A percentile compares a stretch with the other conserved stretches of the same genome.
Conservation (phyloP, 2,888 invertebrate species). For the Teleogryllus oceanicus region DNA sequence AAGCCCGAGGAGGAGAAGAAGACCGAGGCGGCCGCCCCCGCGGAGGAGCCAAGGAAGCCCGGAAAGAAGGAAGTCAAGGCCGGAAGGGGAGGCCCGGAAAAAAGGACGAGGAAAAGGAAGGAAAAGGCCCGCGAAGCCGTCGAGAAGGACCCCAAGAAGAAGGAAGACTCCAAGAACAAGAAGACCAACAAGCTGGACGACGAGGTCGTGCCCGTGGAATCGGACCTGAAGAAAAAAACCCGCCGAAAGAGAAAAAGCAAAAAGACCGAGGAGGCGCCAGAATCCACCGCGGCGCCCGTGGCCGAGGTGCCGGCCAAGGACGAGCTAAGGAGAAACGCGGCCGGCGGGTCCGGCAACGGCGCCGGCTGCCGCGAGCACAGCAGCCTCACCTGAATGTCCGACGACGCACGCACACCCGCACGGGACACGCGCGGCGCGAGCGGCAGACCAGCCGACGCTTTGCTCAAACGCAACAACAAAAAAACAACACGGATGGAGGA, state of each 20-base stretch:
- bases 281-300: neutral
- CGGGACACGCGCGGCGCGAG: too few species aligned
- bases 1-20: constrained; percentile 31
- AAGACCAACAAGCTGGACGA: constrained; percentile 31
- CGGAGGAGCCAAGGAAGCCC: constrained; percentile 26
- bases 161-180: constrained; percentile 33
- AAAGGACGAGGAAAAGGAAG: constrained; percentile 34
- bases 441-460: too few species aligned
- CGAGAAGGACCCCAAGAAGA: constrained; percentile 30
- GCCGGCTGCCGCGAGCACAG: too few species aligned
- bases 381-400: too few species aligned
- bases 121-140: constrained; percentile 27
- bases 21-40: neutral
- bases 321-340: too few species aligned
- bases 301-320: constrained; percentile 33
- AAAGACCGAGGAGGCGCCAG: constrained; percentile 40
- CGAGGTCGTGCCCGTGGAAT: constrained; percentile 36
- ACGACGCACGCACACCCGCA: too few species aligned
- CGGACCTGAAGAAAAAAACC: neutral
- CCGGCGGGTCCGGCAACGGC: too few species aligned
- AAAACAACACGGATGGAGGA: too few species aligned
- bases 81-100: too few species aligned
- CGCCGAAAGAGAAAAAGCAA: too few species aligned
- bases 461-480: too few species aligned
- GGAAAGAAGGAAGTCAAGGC: constrained; percentile 26